These are phyloP conservation scores for Magallana angulata DNA, from an alignment of 1,140 invertebrate genomes.

Conservation along the genomic window DNA sequence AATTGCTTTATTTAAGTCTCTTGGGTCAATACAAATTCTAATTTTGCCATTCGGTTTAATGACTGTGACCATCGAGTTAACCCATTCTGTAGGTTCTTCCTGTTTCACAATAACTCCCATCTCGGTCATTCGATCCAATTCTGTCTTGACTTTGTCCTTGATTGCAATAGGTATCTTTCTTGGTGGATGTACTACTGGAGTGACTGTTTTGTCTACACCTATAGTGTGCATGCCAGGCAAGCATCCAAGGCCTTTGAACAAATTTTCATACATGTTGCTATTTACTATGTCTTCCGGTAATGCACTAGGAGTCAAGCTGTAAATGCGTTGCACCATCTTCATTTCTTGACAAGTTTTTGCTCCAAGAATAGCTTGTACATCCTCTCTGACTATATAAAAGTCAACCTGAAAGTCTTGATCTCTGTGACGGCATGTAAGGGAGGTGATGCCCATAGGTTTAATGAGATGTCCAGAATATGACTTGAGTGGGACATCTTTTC, in stretches of 20 bases:
- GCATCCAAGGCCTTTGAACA: neutral
- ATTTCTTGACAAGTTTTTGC: neutral
- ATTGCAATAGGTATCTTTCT: slow-evolving; percentile 8
- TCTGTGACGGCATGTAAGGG: neutral
- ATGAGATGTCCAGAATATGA: slow-evolving; percentile 42
- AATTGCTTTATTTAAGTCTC: slow-evolving; percentile 53
- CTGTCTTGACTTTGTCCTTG: slow-evolving; percentile 46
- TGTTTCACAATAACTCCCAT: slow-evolving; percentile 52
- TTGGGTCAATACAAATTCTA: slow-evolving; percentile 65
- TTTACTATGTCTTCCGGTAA: slow-evolving; percentile 2
- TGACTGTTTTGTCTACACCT: neutral
- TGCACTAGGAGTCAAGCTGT: neutral
- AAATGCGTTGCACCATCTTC: neutral
- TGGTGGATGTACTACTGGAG: neutral
- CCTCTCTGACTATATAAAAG: neutral
- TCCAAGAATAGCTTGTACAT: neutral
- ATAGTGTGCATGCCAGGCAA: slow-evolving; percentile 43
- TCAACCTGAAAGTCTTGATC: neutral
- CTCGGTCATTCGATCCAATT: slow-evolving; percentile 44
- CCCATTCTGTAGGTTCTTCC: slow-evolving; percentile 57
- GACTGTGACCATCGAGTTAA: slow-evolving; percentile 76
- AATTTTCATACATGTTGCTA: neutral
- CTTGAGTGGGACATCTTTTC: neutral
- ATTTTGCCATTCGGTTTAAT: slow-evolving; percentile 76
- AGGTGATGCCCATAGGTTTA: neutral